phyloP scores from a whole-genome alignment of 1,140 invertebrate species.

The Platyscapa corneri region DNA sequence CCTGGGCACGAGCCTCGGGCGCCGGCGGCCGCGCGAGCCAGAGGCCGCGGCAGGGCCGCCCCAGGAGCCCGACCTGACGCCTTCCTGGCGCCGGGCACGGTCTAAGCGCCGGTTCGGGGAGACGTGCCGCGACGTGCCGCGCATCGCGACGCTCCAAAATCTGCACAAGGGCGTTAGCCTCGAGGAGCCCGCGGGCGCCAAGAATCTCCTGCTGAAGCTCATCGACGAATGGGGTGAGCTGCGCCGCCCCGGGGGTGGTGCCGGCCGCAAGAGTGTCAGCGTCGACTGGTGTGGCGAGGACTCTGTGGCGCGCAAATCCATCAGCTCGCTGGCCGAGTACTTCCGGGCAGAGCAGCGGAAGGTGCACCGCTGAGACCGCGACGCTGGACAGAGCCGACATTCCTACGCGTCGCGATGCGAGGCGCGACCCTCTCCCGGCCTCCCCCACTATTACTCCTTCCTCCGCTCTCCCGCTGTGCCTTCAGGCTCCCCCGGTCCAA shows the following conservation, averaged over 20 bases:
- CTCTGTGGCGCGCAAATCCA: constrained; percentile 68
- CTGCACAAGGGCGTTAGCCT: constrained; percentile 68
- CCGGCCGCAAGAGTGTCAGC: constrained; percentile 68
- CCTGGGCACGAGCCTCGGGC: constrained; percentile 63
- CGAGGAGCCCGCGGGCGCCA: constrained; percentile 76
- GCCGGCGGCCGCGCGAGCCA: constrained; percentile 55
- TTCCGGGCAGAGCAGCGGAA: constrained; percentile 70
- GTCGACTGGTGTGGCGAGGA: constrained; percentile 70
- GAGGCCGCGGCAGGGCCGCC: constrained; percentile 51
- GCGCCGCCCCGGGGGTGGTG: constrained; percentile 56
- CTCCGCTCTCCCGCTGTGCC: neutral
- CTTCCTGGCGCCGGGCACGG: constrained; percentile 66
- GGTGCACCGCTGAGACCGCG: constrained; percentile 37
- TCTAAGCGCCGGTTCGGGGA: constrained; percentile 69
- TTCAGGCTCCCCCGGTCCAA: neutral
- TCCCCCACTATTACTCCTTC: too few species aligned
- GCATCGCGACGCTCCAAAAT: constrained; percentile 67
- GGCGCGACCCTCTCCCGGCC: neutral
- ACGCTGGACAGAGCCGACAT: constrained; percentile 19
- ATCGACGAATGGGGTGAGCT: constrained; percentile 82
- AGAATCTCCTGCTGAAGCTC: constrained; percentile 82
- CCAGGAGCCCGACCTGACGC: constrained; percentile 65
- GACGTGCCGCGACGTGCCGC: constrained; percentile 69
- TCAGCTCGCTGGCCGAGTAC: constrained; percentile 72
- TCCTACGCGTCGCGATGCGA: constrained; percentile 6